These are phyloP conservation scores for Trinorchestia longiramus DNA, from an alignment of 1,140 invertebrate species.

Conservation along the genomic window DNA sequence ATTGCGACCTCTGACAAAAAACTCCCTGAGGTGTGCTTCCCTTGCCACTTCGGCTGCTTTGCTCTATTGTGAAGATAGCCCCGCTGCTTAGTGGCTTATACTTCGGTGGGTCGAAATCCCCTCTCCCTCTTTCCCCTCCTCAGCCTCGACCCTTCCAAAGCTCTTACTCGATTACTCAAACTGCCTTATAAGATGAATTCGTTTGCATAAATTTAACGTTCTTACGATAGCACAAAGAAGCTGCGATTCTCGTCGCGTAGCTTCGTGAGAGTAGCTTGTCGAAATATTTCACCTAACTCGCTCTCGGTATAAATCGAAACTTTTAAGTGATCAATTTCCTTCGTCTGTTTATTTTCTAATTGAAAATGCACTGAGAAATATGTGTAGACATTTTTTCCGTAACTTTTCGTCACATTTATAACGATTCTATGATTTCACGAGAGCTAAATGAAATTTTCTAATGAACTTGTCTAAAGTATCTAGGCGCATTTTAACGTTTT, in stretches of 20 bases:
- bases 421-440: neutral
- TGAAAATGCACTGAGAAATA: neutral
- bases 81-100: slow-evolving; percentile 50
- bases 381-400: neutral
- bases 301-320: neutral
- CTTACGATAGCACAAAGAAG: neutral
- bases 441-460: neutral
- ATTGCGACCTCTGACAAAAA: slow-evolving; percentile 54
- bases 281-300: neutral
- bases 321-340: neutral
- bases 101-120: neutral
- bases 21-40: slow-evolving; percentile 50
- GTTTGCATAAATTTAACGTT: slow-evolving; percentile 28
- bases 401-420: neutral
- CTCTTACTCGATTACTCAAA: slow-evolving; percentile 51
- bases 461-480: neutral
- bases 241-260: neutral
- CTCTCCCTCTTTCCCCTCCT: neutral
- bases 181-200: slow-evolving; percentile 40
- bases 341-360: neutral
- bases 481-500: neutral
- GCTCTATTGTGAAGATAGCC: slow-evolving; percentile 50
- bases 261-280: neutral
- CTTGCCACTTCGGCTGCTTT: slow-evolving; percentile 52
- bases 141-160: slow-evolving; percentile 28